Evolutionary conservation across 2,888 invertebrate genomes (phyloP).

Genomic region (Dinocampus coccinellae): DNA sequence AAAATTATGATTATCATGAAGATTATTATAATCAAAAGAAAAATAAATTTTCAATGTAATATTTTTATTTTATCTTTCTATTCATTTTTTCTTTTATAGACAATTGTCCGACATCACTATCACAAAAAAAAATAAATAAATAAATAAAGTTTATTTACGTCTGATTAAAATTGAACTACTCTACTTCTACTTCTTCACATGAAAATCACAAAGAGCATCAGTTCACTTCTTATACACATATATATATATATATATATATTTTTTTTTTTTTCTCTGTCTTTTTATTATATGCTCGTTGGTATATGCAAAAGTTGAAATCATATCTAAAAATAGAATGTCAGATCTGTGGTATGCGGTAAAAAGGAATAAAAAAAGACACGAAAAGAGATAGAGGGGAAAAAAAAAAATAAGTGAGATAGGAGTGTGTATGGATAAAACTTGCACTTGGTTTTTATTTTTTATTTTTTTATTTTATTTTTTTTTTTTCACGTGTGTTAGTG

Average conservation of each 20-base stretch:
- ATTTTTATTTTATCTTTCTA: not conserved
- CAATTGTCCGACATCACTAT: too few relatives aligned
- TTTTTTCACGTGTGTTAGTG: not conserved
- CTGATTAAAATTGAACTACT: slow-evolving; percentile 21
- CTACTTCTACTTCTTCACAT: slow-evolving; percentile 24
- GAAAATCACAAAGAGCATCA: not conserved
- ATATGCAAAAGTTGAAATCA: slow-evolving; percentile 6
- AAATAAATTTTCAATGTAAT: too few relatives aligned
- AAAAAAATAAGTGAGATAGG: not conserved
- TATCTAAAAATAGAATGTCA: slow-evolving; percentile 32
- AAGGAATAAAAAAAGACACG: too few relatives aligned
- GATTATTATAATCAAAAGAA: too few relatives aligned
- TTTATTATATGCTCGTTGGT: not conserved
- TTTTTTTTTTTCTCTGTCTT: not conserved
- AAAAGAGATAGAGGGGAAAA: too few relatives aligned
- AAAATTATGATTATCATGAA: too few relatives aligned
- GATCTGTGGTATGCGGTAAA: not conserved
- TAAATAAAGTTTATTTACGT: slow-evolving; percentile 18
- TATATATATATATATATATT: not conserved
- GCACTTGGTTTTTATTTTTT: too few relatives aligned
- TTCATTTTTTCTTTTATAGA: not conserved
- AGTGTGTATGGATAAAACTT: not conserved
- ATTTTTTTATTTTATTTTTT: not conserved
- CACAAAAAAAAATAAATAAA: not conserved
- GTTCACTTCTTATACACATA: not conserved